phyloP scores from a whole-genome alignment of 1,140 invertebrate species.

The Ditylenchus dipsaci region DNA sequence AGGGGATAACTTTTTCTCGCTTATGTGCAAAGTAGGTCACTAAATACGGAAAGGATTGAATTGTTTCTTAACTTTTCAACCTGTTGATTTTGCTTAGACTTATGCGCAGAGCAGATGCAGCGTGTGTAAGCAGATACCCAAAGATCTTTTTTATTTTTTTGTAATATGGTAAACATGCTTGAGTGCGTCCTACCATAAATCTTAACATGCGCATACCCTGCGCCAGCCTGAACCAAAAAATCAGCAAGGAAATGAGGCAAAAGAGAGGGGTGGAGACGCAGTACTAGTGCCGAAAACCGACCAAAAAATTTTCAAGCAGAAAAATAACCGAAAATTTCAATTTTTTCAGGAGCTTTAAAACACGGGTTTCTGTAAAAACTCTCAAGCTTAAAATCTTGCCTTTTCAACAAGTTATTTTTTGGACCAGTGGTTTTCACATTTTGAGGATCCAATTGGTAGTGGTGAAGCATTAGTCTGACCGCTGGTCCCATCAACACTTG shows the following conservation, averaged over 20 bases:
- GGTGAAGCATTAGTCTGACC: slow-evolving; percentile 34
- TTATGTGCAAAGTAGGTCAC: slow-evolving; percentile 27
- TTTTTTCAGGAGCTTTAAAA: neutral
- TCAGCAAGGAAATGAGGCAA: no score
- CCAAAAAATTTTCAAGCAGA: slow-evolving; percentile 56
- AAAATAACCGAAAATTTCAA: slow-evolving; percentile 8
- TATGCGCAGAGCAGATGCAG: no score
- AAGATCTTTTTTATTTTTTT: no score
- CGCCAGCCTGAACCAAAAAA: no score
- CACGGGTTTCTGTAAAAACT: neutral
- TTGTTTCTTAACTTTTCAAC: neutral
- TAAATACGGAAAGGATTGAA: slow-evolving; percentile 17
- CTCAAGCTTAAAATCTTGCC: slow-evolving; percentile 19
- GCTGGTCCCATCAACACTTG: slow-evolving; percentile 30
- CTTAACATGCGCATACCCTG: no score
- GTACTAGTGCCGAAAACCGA: slow-evolving; percentile 24
- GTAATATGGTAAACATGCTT: no score
- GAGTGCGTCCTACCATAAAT: no score
- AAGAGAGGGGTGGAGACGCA: no score
- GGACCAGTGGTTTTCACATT: slow-evolving; percentile 28
- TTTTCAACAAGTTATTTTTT: slow-evolving; percentile 43
- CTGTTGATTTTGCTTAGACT: no score
- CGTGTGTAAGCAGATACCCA: no score
- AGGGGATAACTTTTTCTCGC: slow-evolving; percentile 17
- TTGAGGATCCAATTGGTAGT: slow-evolving; percentile 26